Percentiles rank a stretch among this genome's conserved stretches.
Evolutionary conservation across 2,113 vertebrate species (phyloP).

Genomic region (Trogon melanurus): DNA sequence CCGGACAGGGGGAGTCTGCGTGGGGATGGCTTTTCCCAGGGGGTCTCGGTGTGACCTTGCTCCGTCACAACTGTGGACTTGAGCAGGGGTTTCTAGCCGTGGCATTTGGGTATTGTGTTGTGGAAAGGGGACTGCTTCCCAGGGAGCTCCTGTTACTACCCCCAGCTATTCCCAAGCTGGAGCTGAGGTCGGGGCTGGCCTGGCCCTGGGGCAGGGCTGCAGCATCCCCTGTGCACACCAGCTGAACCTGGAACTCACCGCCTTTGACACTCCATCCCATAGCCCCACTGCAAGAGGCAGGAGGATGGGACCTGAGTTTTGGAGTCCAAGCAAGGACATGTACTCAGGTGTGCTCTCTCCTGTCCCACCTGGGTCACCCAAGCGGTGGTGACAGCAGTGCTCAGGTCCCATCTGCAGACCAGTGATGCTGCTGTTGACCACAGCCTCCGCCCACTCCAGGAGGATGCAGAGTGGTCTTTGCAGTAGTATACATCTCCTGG

Average conservation of each 20-base stretch:
- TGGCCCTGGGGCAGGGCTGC: background rate
- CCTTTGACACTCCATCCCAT: background rate
- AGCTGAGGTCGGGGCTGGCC: background rate
- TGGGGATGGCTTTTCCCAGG: background rate
- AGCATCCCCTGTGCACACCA: background rate
- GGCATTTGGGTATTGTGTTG: background rate
- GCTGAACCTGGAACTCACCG: fast-evolving
- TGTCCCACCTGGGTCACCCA: background rate
- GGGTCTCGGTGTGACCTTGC: background rate
- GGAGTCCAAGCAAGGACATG: fast-evolving
- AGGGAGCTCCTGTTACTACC: fast-evolving
- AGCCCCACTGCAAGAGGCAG: background rate
- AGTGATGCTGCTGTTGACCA: background rate
- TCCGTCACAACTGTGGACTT: background rate
- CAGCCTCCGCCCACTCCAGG: fast-evolving
- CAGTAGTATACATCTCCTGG: background rate
- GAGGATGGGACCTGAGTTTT: background rate
- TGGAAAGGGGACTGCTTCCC: background rate
- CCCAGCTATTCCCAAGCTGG: background rate
- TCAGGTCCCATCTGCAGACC: background rate
- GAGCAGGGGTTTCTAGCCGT: background rate
- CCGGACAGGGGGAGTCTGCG: fast-evolving
- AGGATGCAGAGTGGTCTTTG: background rate
- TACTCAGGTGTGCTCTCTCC: background rate
- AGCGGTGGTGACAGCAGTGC: background rate